These are phyloP conservation scores for Sebastes cheni DNA, from an alignment of 2,797 vertebrate genomes.

Conservation along the genomic window DNA sequence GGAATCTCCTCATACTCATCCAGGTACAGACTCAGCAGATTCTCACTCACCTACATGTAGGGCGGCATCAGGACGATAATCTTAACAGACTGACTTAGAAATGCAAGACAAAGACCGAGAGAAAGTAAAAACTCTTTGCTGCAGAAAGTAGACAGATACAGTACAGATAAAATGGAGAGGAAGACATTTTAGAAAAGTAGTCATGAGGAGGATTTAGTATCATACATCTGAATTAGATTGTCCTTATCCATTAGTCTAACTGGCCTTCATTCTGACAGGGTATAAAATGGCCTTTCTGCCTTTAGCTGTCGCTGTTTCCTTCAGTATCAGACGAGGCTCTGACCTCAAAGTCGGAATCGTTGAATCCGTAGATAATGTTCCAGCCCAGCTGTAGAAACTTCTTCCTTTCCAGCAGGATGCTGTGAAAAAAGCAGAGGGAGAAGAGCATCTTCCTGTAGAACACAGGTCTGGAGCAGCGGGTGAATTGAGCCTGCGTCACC, in stretches of 20 bases:
- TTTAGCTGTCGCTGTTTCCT: not conserved
- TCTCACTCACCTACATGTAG: constrained; percentile 86
- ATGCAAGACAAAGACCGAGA: not conserved
- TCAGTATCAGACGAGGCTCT: not conserved
- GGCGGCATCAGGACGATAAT: not conserved
- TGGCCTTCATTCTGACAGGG: not conserved
- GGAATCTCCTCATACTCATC: constrained; percentile 90
- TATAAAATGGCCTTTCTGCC: not conserved
- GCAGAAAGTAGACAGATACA: not conserved
- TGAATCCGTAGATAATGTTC: not conserved
- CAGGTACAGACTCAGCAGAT: constrained; percentile 87
- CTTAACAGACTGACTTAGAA: not conserved
- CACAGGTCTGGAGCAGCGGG: constrained; percentile 78
- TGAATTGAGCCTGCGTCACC: constrained; percentile 86
- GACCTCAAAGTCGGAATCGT: constrained; percentile 66
- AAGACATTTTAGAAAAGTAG: not conserved
- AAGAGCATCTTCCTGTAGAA: constrained; percentile 90
- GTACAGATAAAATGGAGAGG: not conserved
- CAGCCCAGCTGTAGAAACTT: constrained; percentile 92
- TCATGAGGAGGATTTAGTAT: not conserved
- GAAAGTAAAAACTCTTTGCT: not conserved
- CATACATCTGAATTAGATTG: not conserved
- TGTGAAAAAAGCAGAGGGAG: constrained; percentile 91
- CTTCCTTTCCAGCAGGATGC: constrained; percentile 88
- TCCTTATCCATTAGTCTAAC: constrained; percentile 1